Conservation (phyloP, 1,140 invertebrate species). For the Hypothenemus hampei region DNA sequence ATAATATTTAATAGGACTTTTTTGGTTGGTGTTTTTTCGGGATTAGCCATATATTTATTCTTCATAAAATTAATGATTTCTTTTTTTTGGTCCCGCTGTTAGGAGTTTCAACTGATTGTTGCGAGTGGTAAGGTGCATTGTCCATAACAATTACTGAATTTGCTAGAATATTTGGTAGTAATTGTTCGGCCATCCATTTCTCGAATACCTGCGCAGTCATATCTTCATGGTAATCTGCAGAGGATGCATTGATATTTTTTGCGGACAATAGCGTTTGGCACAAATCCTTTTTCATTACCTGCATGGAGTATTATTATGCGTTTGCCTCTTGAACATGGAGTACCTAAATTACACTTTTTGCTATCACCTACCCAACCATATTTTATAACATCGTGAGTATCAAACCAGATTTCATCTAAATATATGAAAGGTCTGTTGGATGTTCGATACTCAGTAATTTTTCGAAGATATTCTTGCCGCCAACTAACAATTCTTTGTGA, state of each 20-base stretch:
- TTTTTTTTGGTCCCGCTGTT: constrained; percentile 2
- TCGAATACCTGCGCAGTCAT: constrained; percentile 25
- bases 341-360: constrained; percentile 9
- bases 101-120: constrained; percentile 3
- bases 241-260: constrained; percentile 21
- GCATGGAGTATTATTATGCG: constrained; percentile 36
- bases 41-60: too few relatives aligned
- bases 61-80: too few relatives aligned
- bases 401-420: constrained; percentile 11
- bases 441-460: not conserved
- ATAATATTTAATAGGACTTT: not conserved
- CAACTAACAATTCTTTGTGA: not conserved
- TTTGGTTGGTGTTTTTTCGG: too few relatives aligned
- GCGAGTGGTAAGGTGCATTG: constrained; percentile 21
- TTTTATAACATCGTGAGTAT: constrained; percentile 10
- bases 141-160: constrained; percentile 25
- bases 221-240: constrained; percentile 26
- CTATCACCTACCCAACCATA: constrained; percentile 10
- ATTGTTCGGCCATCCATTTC: constrained; percentile 12
- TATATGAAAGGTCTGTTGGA: not conserved
- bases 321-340: constrained; percentile 28
- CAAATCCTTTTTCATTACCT: constrained; percentile 29
- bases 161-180: constrained; percentile 17
- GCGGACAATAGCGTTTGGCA: constrained; percentile 31
- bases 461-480: not conserved